Evolutionary conservation across 2,113 vertebrate genomes (phyloP), one percentile per base, ranked within the genome.

Genomic region (Brachypteracias leptosomus): DNA sequence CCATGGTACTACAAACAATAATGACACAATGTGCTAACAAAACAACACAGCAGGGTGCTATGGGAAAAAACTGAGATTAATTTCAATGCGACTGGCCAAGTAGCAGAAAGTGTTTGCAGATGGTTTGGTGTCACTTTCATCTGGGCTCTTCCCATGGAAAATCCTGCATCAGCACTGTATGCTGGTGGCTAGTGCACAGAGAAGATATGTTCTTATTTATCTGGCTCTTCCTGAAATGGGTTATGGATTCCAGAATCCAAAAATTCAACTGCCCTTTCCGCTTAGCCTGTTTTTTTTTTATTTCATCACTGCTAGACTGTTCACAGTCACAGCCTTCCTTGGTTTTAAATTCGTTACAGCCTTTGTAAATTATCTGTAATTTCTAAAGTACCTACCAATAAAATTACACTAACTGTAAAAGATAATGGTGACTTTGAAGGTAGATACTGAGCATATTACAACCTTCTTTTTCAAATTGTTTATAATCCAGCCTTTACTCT

Each of bases 11-110:
- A 61, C 71, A 80, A 95, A 91, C 75, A 93, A 92, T 61, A 89
- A 46, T n/a, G 81, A 92, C 68, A 95, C 70, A 55, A 84, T 74
- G 83, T 89, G 72, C 83, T 94, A 95, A 94, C 82, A 96, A 94
- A 95, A 52, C 82, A 93, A 36, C 90, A 81, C 92, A 95, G 88
- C 82, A 65, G 79, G 90, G 68, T 93, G 82, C 88, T 84, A 71
- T 92, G 85, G 85, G 92, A 97, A 94, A 94, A 85, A 90, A 28
- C 75, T 9, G 24, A 86, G 59, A 84, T 83, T 88, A 58, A 52
- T 94, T 96, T 80, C 79, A 85, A 2, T 57, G 31, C 0, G 1
- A 93, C 68, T 71, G 38, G 68, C 67, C 67, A 20, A 9, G 63
- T 38, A 89, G 82, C 51, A 83, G 54, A 91, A 78, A 96, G 42